A percentile compares a stretch with the other conserved stretches of the same genome.
Conservation (phyloP, 2,888 invertebrate species). For the Encarsia formosa region DNA sequence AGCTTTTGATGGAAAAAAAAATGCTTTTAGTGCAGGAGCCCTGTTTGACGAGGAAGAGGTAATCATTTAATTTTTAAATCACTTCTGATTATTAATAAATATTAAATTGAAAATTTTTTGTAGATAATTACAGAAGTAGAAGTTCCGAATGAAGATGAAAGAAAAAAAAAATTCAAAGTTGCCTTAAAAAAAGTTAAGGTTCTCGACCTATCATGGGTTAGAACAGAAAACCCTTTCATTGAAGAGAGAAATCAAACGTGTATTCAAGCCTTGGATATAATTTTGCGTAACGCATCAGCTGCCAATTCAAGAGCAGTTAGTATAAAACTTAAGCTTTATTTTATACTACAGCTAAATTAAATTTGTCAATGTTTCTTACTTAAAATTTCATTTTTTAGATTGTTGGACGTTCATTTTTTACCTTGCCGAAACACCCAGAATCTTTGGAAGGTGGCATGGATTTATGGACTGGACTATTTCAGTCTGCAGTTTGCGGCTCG, state of each 20-base stretch:
- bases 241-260: conserved; percentile 64
- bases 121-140: conserved; percentile 37
- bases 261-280: conserved; percentile 78
- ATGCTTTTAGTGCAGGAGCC: conserved; percentile 57
- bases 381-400: not conserved
- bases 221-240: conserved; percentile 57
- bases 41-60: conserved; percentile 69
- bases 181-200: conserved; percentile 55
- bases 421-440: conserved; percentile 47
- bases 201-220: conserved; percentile 55
- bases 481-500: conserved; percentile 86
- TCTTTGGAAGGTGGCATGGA: conserved; percentile 77
- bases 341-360: too few relatives aligned
- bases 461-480: conserved; percentile 91
- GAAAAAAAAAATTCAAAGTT: conserved; percentile 50
- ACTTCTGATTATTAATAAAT: not conserved
- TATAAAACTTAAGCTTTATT: too few relatives aligned
- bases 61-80: conserved; percentile 55
- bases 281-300: conserved; percentile 61
- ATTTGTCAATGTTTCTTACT: not conserved
- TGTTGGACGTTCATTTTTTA: conserved; percentile 20
- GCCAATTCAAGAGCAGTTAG: conserved; percentile 52
- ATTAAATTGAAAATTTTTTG: conserved; percentile 1
- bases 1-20: conserved; percentile 74
- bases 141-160: conserved; percentile 45